Evolutionary conservation across 2,888 invertebrate species (phyloP), one percentile per base, ranked within the genome.

Genomic region (Drosophila peninsularis): DNA sequence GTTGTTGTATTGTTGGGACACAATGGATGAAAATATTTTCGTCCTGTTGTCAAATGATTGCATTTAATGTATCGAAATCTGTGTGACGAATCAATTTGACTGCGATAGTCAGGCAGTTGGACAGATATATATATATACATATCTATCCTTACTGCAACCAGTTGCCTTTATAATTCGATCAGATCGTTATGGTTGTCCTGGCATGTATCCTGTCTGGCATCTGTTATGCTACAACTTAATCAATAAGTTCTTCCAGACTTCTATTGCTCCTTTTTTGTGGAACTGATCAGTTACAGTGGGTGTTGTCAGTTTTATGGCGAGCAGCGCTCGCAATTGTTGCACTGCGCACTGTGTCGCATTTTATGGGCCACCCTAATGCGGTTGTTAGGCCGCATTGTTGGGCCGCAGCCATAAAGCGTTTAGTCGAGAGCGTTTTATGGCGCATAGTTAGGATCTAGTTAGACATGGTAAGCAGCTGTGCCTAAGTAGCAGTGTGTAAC

Each of bases 41-140:
- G 90, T 92, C 91, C 92, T 92, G 91, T 91, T 92, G 92, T 92
- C 91, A 91, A 91, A 92, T 92, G 92, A 92, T 92, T 91, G 91
- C 90, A 90, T 91, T 91, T 90, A 92, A 91, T 92, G 91, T 90
- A 91, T 91, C 90, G 86, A 90, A 92, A 92, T 91, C 91, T 85
- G 91, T 90, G 91, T 90, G 88, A 92, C 92, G 90, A 92, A 92
- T 90, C 89, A 83, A 90, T 91, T 92, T 79, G 64, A 49, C 52
- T 54, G 57, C 62, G 75, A 19, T 64, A 44, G 64, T 37, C 45
- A 44, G 52, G 1, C 36, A 37, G 21, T 36, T 19, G 37, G 14
- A 44, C 45, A 60, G 39, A 36, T 30, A 45, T 10, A 5, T 34
- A 34, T 34, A 32, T 32, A 32, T 10, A 32, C 10, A 39, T 19